These are phyloP conservation scores for Melipona bicolor DNA, from an alignment of 2,888 invertebrate genomes.

Conservation along the genomic window DNA sequence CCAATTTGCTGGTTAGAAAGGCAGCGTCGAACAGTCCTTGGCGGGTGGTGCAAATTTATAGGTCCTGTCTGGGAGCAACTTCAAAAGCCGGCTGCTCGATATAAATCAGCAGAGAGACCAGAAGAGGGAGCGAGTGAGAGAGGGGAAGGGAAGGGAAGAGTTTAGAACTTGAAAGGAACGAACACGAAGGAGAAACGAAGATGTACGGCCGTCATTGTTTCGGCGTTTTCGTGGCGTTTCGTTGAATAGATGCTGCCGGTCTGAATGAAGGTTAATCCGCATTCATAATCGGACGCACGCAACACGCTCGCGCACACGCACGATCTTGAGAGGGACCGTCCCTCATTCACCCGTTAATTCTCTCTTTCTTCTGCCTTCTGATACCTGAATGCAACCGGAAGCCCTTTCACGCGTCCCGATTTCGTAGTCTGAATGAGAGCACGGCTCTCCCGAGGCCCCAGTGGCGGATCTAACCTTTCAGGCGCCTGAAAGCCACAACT, in stretches of 20 bases:
- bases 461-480: too few species aligned
- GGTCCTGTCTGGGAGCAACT: conserved; percentile 41
- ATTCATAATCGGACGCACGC: conserved; percentile 74
- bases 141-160: background rate
- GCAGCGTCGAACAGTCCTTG: conserved; percentile 46
- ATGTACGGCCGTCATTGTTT: conserved; percentile 64
- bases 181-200: conserved; percentile 48
- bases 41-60: conserved; percentile 46
- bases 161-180: conserved; percentile 24
- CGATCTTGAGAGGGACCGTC: conserved; percentile 38
- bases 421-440: conserved; percentile 64
- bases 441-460: conserved; percentile 1
- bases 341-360: conserved; percentile 78
- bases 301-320: conserved; percentile 24
- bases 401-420: conserved; percentile 80
- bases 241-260: conserved; percentile 58
- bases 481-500: too few species aligned
- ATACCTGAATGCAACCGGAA: conserved; percentile 79
- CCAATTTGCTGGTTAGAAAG: conserved; percentile 53
- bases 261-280: conserved; percentile 74
- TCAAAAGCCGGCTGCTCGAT: conserved; percentile 55
- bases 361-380: conserved; percentile 74
- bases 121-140: background rate
- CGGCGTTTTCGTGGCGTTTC: conserved; percentile 47
- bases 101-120: conserved; percentile 55